A percentile compares a stretch with the other conserved stretches of the same genome.
Conservation (phyloP, 2,113 vertebrate genomes). For the Rafetus swinhoei region DNA sequence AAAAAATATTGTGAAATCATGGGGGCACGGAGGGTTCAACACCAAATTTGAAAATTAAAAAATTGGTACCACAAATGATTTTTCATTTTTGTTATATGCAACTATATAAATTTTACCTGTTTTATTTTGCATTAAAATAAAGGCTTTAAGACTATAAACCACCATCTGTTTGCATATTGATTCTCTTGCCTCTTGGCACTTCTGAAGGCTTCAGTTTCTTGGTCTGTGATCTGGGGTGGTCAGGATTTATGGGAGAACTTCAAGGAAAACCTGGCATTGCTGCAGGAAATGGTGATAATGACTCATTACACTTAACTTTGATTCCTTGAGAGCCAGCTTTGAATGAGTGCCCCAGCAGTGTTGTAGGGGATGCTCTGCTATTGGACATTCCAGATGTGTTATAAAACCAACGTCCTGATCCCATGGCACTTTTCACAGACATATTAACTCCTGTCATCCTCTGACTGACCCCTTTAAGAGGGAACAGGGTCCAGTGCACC, state of each 20-base stretch:
- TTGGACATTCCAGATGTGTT: background rate
- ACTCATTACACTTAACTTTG: background rate
- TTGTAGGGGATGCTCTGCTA: background rate
- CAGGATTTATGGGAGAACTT: background rate
- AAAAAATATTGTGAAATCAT: slow-evolving; percentile 70
- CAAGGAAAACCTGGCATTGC: background rate
- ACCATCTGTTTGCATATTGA: background rate
- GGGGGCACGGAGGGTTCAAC: slow-evolving; percentile 57
- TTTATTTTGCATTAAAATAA: slow-evolving; percentile 87
- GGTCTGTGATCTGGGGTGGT: background rate
- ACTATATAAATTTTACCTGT: slow-evolving; percentile 77
- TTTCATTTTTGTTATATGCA: slow-evolving; percentile 76
- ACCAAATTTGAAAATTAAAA: slow-evolving; percentile 50
- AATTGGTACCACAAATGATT: slow-evolving; percentile 73
- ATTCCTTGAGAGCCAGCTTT: slow-evolving; percentile 1
- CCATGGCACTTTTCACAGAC: background rate
- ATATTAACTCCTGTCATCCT: background rate
- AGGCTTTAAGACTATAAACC: slow-evolving; percentile 73
- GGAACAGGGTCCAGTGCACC: background rate
- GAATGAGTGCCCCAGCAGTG: background rate
- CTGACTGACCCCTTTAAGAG: background rate
- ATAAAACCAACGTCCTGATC: background rate
- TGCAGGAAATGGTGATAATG: background rate
- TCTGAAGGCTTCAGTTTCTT: background rate
- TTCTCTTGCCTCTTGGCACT: slow-evolving; percentile 15